Percentiles rank a stretch among this genome's conserved stretches.
phyloP scores from a whole-genome alignment of 1,140 invertebrate species.

The Eufriesea mexicana region DNA sequence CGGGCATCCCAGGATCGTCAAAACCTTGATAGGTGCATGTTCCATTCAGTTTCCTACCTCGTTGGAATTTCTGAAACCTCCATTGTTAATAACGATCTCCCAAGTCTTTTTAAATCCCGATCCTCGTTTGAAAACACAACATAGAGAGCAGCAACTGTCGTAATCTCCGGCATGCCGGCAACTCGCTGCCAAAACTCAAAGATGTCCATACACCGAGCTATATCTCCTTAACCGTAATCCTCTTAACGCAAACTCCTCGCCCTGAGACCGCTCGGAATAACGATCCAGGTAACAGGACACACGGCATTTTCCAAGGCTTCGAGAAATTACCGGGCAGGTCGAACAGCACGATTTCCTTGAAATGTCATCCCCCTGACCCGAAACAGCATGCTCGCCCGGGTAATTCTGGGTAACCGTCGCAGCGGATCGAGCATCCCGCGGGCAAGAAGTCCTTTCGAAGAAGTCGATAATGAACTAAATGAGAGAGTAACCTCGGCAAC shows the following conservation, averaged over 20 bases:
- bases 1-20: too few relatives aligned
- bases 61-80: too few relatives aligned
- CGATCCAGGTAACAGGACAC: background rate
- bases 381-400: conserved; percentile 8
- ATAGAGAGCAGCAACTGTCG: background rate
- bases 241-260: background rate
- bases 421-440: conserved; percentile 6
- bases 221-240: background rate
- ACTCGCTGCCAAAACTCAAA: background rate
- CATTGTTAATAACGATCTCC: background rate
- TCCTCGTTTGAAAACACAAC: background rate
- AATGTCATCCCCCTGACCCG: background rate
- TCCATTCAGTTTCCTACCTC: too few relatives aligned
- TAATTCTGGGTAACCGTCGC: conserved; percentile 14
- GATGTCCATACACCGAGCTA: background rate
- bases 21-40: too few relatives aligned
- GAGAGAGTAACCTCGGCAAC: conserved; percentile 66
- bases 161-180: background rate
- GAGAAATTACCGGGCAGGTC: background rate
- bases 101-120: background rate
- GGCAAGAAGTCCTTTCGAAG: conserved; percentile 54
- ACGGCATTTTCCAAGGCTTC: background rate
- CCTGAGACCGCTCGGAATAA: background rate
- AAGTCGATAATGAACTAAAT: conserved; percentile 71
- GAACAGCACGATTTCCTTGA: background rate